Evolutionary conservation across 2,113 vertebrate species (phyloP), one percentile per base, ranked within the genome.

Genomic region (Pteronura brasiliensis): DNA sequence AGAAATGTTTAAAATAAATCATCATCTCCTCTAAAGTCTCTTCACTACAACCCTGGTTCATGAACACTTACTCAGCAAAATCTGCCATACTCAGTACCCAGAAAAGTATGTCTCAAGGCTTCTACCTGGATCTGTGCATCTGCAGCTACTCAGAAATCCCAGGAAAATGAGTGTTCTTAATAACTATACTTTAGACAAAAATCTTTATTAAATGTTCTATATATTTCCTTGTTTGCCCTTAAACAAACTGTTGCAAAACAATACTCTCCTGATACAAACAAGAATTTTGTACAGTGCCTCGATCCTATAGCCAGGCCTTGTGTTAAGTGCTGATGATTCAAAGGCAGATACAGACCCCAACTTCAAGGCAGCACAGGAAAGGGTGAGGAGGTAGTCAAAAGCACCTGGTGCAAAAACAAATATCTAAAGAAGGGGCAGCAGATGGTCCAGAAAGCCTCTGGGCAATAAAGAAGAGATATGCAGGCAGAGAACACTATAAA

Each of bases 1-100:
- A 93, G 47, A 86, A 95, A 93, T 79, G 31, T 67, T 93, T 84
- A 93, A 93, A 95, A 93, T 82, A 97, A 93, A 93, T 63, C 89
- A 88, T 69, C 15, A 74, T 20, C 9, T 36, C 61, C 44, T 86
- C 59, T 95, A 67, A 79, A 88, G 34, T 82, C 83, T 95, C 89
- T 69, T 94, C 52, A 67, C n/a, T 77, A 77, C 34, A 52, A 79
- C 80, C 34, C 71, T 67, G 44, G 36, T 77, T 81, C 34, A 21
- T 59, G 71, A 89, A 93, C 34, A 91, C 34, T 63, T 90, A 83
- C 18, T 91, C 0, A 0, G 49, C 86, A 97, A 97, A 96, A 91
- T 55, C 65, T 81, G 63, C 47, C 79, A 93, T 6, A 42, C 7
- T 39, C 2, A 34, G 52, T 42, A 10, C 42, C 79, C 87, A 90